phyloP scores from a whole-genome alignment of 1,140 invertebrate species.

The Pseudomyrmex concolor region DNA sequence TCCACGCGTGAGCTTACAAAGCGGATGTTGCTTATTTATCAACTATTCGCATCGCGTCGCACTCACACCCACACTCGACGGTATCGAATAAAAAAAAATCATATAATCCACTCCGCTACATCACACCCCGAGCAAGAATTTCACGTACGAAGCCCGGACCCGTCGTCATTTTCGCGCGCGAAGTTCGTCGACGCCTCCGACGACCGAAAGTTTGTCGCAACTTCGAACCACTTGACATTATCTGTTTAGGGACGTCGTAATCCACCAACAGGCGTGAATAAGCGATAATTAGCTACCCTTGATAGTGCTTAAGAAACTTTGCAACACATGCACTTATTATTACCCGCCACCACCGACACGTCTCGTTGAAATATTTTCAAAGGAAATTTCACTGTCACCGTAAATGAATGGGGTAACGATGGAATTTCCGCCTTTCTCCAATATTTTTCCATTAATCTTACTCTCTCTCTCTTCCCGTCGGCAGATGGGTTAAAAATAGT shows the following conservation, averaged over 20 bases:
- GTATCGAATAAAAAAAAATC: conserved; percentile 17
- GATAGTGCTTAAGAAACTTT: conserved; percentile 53
- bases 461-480: not conserved
- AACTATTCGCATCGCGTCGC: conserved; percentile 22
- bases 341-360: not conserved
- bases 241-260: conserved; percentile 54
- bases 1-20: not conserved
- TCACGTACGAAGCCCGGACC: conserved; percentile 3
- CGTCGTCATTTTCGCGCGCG: not conserved
- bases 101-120: too few relatives aligned
- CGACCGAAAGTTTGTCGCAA: conserved; percentile 31
- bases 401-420: conserved; percentile 46
- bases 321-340: conserved; percentile 47
- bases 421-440: conserved; percentile 22
- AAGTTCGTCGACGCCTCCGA: conserved; percentile 12
- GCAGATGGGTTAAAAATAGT: conserved; percentile 1
- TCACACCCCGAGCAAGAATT: conserved; percentile 10
- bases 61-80: not conserved
- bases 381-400: conserved; percentile 36
- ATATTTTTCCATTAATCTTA: conserved; percentile 50
- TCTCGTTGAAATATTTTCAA: conserved; percentile 50
- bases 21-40: conserved; percentile 26
- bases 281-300: conserved; percentile 56
- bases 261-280: conserved; percentile 50
- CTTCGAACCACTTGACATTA: conserved; percentile 54